Evolutionary conservation across 2,888 invertebrate species (phyloP).

Genomic region (Mimachlamys varia): DNA sequence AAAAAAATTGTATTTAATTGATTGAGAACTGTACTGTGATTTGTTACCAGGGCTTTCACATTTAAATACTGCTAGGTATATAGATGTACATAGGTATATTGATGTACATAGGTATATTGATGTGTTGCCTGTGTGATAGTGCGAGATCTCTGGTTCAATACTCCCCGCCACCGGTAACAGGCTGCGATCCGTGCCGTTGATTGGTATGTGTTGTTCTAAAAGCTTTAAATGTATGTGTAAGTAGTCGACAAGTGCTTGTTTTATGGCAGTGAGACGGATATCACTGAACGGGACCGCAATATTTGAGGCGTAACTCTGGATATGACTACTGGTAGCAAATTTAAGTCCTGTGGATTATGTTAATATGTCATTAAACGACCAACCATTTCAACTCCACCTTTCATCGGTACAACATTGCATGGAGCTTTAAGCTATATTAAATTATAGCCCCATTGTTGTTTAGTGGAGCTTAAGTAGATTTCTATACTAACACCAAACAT

Average conservation of each 20-base stretch:
- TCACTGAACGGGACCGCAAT: not conserved
- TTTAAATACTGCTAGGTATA: not conserved
- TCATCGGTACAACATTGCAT: not conserved
- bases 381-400: not conserved
- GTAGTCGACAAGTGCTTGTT: conserved; percentile 34
- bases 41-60: not conserved
- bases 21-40: not conserved
- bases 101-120: not conserved
- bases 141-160: not conserved
- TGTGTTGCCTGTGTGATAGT: not conserved
- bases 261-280: not conserved
- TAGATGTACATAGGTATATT: not conserved
- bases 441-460: not conserved
- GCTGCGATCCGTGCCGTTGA: not conserved
- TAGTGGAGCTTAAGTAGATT: conserved; percentile 11
- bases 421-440: conserved; percentile 8
- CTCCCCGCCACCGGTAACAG: not conserved
- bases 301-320: not conserved
- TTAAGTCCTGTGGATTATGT: conserved; percentile 8
- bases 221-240: not conserved
- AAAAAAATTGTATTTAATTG: not conserved
- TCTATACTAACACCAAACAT: not conserved
- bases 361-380: conserved; percentile 31
- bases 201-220: conserved; percentile 24
- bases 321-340: not conserved